Evolutionary conservation across 2,888 invertebrate species (phyloP).

Genomic region (Mactromeris polynyma): DNA sequence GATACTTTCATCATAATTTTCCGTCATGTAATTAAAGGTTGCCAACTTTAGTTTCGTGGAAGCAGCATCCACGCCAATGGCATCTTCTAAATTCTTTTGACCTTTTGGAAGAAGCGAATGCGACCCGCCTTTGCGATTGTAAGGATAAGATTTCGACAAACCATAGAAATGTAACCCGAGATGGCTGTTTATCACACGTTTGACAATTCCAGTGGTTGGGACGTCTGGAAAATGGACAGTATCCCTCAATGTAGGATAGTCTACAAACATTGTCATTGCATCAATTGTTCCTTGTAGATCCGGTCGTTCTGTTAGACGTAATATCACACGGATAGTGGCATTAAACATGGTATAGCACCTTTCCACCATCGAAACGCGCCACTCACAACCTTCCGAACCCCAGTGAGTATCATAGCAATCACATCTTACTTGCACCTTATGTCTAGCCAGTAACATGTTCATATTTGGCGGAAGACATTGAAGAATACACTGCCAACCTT

Average conservation of each 20-base stretch:
- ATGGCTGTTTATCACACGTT: constrained; percentile 61
- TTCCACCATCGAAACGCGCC: constrained; percentile 61
- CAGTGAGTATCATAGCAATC: constrained; percentile 68
- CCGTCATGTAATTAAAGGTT: constrained; percentile 65
- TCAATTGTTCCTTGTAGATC: constrained; percentile 63
- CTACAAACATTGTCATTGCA: constrained; percentile 62
- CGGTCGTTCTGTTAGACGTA: constrained; percentile 63
- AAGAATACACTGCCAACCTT: constrained; percentile 67
- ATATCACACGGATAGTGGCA: constrained; percentile 54
- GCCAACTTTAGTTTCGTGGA: constrained; percentile 66
- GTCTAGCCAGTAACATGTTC: constrained; percentile 58
- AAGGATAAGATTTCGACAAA: constrained; percentile 59
- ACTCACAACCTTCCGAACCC: constrained; percentile 63
- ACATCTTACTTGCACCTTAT: constrained; percentile 54
- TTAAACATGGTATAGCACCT: constrained; percentile 65
- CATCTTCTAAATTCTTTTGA: constrained; percentile 56
- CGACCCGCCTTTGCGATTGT: constrained; percentile 58
- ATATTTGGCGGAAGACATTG: constrained; percentile 66
- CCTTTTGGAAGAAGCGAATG: constrained; percentile 52
- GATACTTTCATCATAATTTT: constrained; percentile 63
- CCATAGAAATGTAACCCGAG: constrained; percentile 59
- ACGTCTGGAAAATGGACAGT: constrained; percentile 66
- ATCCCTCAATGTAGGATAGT: constrained; percentile 66
- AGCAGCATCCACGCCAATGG: constrained; percentile 56
- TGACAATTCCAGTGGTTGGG: constrained; percentile 57